phyloP scores from a whole-genome alignment of 2,888 invertebrate genomes.

The Vanessa cardui region DNA sequence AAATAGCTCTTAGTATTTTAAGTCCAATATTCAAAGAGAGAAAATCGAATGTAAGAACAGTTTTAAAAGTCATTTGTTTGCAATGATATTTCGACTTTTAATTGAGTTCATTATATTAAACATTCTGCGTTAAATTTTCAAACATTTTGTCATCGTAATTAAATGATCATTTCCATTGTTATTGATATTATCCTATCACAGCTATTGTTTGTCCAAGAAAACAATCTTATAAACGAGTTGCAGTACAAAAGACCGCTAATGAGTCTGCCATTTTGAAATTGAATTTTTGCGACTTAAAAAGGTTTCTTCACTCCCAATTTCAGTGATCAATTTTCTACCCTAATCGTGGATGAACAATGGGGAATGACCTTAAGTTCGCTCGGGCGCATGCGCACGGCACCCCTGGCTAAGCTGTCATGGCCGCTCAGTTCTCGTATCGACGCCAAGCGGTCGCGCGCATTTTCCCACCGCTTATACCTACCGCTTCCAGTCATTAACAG shows the following conservation, averaged over 20 bases:
- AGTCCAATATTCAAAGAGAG: no score
- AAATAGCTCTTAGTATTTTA: no score
- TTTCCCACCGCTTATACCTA: slow-evolving; percentile 39
- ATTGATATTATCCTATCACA: no score
- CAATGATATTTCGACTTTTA: no score
- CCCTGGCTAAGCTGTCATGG: slow-evolving; percentile 75
- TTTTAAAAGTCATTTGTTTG: no score
- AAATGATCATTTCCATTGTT: no score
- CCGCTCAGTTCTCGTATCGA: slow-evolving; percentile 77
- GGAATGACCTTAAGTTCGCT: slow-evolving; percentile 65
- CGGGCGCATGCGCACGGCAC: slow-evolving; percentile 67
- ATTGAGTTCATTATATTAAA: no score
- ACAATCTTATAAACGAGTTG: slow-evolving; percentile 14
- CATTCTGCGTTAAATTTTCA: no score
- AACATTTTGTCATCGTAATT: no score
- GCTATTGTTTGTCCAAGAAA: not conserved
- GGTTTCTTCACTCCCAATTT: slow-evolving; percentile 57
- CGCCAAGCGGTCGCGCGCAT: slow-evolving; percentile 61
- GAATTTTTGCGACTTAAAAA: slow-evolving; percentile 50
- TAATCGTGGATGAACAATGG: slow-evolving; percentile 69
- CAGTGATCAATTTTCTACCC: slow-evolving; percentile 51
- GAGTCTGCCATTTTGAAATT: slow-evolving; percentile 43
- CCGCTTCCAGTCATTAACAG: slow-evolving; percentile 12
- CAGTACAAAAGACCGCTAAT: slow-evolving; percentile 24
- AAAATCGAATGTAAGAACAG: no score